Percentiles rank a stretch among this genome's conserved stretches.
These are phyloP conservation scores for Corythoichthys intestinalis DNA, from an alignment of 2,113 vertebrate species.

Conservation along the genomic window DNA sequence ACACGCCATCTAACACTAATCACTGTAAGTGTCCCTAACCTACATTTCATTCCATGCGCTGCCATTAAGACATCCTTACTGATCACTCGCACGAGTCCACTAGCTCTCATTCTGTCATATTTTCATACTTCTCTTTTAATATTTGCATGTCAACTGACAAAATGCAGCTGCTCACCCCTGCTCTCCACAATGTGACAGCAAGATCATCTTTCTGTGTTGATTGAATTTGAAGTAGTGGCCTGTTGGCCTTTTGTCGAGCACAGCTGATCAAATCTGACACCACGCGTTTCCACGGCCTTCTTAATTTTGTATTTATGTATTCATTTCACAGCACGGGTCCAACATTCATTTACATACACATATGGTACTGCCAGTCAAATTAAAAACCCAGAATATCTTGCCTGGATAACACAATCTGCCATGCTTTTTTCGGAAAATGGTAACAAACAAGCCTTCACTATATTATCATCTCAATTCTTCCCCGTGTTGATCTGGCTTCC, in stretches of 20 bases:
- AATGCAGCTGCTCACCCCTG: conserved; percentile 23
- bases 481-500: conserved; percentile 42
- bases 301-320: conserved; percentile 15
- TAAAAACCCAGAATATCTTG: not conserved
- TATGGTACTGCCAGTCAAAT: conserved; percentile 47
- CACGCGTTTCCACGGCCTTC: conserved; percentile 6
- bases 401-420: conserved; percentile 5
- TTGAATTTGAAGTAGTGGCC: conserved; percentile 12
- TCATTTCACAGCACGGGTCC: conserved; percentile 12
- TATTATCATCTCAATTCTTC: conserved; percentile 37
- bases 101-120: conserved; percentile 7
- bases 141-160: conserved; percentile 17
- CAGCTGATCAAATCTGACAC: conserved; percentile 54
- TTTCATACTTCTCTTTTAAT: not conserved
- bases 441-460: conserved; percentile 32
- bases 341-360: conserved; percentile 19
- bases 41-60: conserved; percentile 27
- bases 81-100: not conserved
- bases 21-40: conserved; percentile 36
- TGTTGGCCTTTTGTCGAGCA: conserved; percentile 35
- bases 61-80: conserved; percentile 6
- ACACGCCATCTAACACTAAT: conserved; percentile 24
- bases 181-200: conserved; percentile 20
- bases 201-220: conserved; percentile 13
- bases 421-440: conserved; percentile 28